Evolutionary conservation across 2,888 invertebrate genomes (phyloP).

Genomic region (Gastrophysa polygoni): DNA sequence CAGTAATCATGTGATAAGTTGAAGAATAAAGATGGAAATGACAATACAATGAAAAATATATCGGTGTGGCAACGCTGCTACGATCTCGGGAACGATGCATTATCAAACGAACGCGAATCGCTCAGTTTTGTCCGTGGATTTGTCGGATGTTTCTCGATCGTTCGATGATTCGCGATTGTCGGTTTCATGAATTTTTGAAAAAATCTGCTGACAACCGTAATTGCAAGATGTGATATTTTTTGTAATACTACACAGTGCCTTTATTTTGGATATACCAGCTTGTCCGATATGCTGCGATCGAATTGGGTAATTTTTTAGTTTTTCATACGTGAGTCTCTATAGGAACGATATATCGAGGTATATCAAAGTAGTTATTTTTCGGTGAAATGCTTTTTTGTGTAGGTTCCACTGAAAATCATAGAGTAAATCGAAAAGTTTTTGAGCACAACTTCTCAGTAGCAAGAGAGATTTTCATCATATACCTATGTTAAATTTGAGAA

Average conservation of each 20-base stretch:
- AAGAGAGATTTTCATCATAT: too few species aligned
- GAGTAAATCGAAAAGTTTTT: too few species aligned
- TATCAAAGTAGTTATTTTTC: too few species aligned
- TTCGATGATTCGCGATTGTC: constrained; percentile 6
- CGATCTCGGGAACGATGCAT: not conserved
- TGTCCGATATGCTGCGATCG: not conserved
- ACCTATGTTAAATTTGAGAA: too few species aligned
- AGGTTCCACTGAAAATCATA: too few species aligned
- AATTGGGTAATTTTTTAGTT: not conserved
- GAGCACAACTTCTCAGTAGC: too few species aligned
- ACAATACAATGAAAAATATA: not conserved
- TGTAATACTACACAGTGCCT: not conserved
- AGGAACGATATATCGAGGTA: too few species aligned
- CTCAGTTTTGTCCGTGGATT: constrained; percentile 25
- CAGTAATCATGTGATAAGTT: too few species aligned
- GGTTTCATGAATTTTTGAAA: constrained; percentile 11
- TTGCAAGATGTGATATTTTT: not conserved
- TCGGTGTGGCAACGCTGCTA: not conserved
- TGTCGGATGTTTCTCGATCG: not conserved
- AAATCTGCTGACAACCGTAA: not conserved
- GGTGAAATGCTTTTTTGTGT: too few species aligned
- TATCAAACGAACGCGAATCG: constrained; percentile 10
- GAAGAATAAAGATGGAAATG: too few species aligned
- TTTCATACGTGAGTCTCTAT: not conserved
- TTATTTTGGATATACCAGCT: not conserved